Evolutionary conservation across 2,113 vertebrate species (phyloP), one percentile per base, ranked within the genome.

Genomic region (Grammomys dolichurus): DNA sequence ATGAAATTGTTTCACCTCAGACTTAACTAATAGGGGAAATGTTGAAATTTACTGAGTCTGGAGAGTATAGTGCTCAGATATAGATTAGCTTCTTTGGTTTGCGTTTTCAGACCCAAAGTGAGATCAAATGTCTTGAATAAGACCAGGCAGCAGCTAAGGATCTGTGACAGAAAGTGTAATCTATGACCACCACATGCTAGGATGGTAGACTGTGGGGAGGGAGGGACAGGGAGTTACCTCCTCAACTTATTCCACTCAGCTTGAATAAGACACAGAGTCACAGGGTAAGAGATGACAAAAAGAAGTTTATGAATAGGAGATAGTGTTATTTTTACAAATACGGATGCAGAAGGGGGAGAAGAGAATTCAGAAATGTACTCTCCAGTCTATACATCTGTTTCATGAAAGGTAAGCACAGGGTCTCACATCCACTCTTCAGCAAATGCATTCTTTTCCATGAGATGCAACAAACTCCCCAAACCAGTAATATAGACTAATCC

Each of bases 1-100:
- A 89, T 73, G 12, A 91, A 84, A 94, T 51, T 73, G 43, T 78
- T 40, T 94, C 51, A 80, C 43, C 40, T 94, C 54, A 87, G 76
- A 60, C 16, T 89, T 94, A 95, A 73, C 86, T 70, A 33, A 82
- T 24, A 85, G 46, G n/a, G n/a, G 77, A 95, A 90, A 95, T 96
- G 94, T 91, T 93, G 95, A 95, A 95, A 97, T 92, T 72, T 67
- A 73, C 51, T 89, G 9, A 94, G 89, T 94, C 56, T 89, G 80
- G n/a, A 77, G 60, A 43, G 70, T 11, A 24, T 84, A 81, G 84
- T 54, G 43, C 24, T 69, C 63, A 92, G 85, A 72, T 60, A 6
- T 4, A 93, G 77, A 93, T 95, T 93, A 19, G 17, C 60, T 70
- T 94, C 67, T 46, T 76, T 40, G 22, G 60, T 67, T 36, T 90